These are phyloP conservation scores for Lysiphlebus fabarum DNA, from an alignment of 1,140 invertebrate genomes.

Conservation along the genomic window DNA sequence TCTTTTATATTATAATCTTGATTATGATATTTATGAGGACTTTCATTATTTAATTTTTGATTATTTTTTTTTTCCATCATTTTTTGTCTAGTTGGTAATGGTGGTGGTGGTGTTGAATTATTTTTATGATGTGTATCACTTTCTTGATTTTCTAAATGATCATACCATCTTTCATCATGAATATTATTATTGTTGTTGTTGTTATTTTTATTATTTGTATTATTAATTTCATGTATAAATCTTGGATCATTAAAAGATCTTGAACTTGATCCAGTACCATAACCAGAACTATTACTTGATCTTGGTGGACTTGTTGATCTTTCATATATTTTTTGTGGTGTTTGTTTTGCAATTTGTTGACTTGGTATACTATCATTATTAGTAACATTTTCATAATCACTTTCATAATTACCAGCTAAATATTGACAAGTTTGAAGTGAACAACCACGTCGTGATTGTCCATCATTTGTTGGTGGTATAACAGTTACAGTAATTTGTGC, in stretches of 20 bases:
- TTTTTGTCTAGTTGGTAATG: constrained; percentile 55
- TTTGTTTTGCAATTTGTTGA: constrained; percentile 51
- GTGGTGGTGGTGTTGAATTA: constrained; percentile 55
- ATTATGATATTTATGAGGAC: constrained; percentile 34
- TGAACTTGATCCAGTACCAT: constrained; percentile 76
- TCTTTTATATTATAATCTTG: constrained; percentile 43
- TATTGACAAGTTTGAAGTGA: constrained; percentile 68
- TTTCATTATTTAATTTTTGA: constrained; percentile 34
- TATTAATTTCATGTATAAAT: constrained; percentile 58
- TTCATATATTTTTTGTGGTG: constrained; percentile 65
- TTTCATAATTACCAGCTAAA: constrained; percentile 61
- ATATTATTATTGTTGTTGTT: constrained; percentile 56
- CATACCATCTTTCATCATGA: constrained; percentile 48
- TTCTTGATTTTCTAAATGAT: constrained; percentile 52
- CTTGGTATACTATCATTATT: constrained; percentile 56
- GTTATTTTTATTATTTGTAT: constrained; percentile 56
- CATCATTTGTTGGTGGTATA: constrained; percentile 72
- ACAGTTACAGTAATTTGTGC: constrained; percentile 80
- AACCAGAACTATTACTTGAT: constrained; percentile 78
- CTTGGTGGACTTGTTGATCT: constrained; percentile 77
- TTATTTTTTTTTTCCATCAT: constrained; percentile 35
- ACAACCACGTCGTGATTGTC: constrained; percentile 67
- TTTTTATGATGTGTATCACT: constrained; percentile 38
- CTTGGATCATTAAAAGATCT: constrained; percentile 64
- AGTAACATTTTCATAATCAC: constrained; percentile 71